Evolutionary conservation across 1,140 invertebrate genomes (phyloP).

Genomic region (Lamellibrachia luymesi): DNA sequence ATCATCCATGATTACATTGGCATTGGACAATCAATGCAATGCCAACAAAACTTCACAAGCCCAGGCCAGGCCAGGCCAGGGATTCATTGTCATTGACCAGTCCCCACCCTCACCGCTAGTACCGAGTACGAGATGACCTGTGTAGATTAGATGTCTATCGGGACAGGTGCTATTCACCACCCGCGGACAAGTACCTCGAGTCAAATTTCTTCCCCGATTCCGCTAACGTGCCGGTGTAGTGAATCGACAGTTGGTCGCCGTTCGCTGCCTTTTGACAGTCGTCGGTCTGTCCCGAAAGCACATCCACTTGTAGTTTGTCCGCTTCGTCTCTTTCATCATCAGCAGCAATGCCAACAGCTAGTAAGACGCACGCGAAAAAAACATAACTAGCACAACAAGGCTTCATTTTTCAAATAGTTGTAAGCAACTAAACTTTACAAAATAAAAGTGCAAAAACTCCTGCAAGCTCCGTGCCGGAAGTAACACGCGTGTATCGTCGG

Average conservation of each 20-base stretch:
- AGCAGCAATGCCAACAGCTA: background rate
- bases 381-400: background rate
- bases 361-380: background rate
- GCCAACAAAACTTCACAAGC: no score
- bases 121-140: no score
- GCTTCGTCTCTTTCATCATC: background rate
- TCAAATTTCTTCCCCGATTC: slow-evolving; percentile 28
- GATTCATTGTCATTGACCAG: no score
- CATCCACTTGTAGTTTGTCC: slow-evolving; percentile 19
- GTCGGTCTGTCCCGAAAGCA: slow-evolving; percentile 13
- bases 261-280: slow-evolving; percentile 18
- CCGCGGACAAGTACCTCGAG: slow-evolving; percentile 22
- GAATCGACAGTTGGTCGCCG: slow-evolving; percentile 24
- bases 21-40: no score
- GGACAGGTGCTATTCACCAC: background rate
- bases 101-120: no score
- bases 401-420: background rate
- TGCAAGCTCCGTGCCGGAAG: background rate
- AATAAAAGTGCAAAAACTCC: background rate
- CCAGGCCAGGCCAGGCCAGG: no score
- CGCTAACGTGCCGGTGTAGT: slow-evolving; percentile 23
- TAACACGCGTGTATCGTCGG: background rate
- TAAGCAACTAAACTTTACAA: background rate
- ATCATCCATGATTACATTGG: no score
- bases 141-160: no score